Percentiles rank a stretch among this genome's conserved stretches.
Evolutionary conservation across 2,888 invertebrate species (phyloP).

Genomic region (Ypsolopha scabrella): DNA sequence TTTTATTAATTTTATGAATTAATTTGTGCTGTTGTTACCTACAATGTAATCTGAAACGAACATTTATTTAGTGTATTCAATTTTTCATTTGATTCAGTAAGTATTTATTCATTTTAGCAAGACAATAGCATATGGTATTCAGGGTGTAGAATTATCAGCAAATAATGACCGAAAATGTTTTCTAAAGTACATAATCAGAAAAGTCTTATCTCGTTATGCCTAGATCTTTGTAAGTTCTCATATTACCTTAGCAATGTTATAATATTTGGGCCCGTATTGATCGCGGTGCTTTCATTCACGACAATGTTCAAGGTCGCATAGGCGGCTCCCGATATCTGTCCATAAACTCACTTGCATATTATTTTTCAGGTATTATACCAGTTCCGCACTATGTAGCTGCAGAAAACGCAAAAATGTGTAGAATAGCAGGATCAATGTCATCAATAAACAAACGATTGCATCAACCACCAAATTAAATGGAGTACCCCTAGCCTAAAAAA

Average conservation of each 20-base stretch:
- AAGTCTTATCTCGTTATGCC: background rate
- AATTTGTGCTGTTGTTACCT: constrained; percentile 43
- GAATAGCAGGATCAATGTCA: constrained; percentile 34
- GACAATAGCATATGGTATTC: constrained; percentile 12
- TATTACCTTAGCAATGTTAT: background rate
- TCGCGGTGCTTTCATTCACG: constrained; percentile 1
- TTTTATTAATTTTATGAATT: constrained; percentile 44
- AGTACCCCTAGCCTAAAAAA: constrained; percentile 36
- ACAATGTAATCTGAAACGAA: constrained; percentile 47
- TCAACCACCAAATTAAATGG: constrained; percentile 33
- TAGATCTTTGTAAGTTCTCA: background rate
- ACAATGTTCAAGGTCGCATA: background rate
- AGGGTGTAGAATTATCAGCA: constrained; percentile 17
- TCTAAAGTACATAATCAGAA: background rate
- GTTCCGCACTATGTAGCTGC: constrained; percentile 46
- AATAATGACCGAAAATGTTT: background rate
- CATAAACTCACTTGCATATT: constrained; percentile 11
- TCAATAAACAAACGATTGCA: constrained; percentile 38
- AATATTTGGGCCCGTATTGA: constrained; percentile 5
- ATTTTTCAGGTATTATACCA: constrained; percentile 31
- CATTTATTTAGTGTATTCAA: constrained; percentile 33
- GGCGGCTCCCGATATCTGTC: background rate
- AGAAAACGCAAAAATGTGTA: constrained; percentile 35
- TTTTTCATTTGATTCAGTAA: constrained; percentile 40
- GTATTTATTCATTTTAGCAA: constrained; percentile 21